Evolutionary conservation across 2,888 invertebrate species (phyloP), one percentile per base, ranked within the genome.

Genomic region (Dendrolimus pini): DNA sequence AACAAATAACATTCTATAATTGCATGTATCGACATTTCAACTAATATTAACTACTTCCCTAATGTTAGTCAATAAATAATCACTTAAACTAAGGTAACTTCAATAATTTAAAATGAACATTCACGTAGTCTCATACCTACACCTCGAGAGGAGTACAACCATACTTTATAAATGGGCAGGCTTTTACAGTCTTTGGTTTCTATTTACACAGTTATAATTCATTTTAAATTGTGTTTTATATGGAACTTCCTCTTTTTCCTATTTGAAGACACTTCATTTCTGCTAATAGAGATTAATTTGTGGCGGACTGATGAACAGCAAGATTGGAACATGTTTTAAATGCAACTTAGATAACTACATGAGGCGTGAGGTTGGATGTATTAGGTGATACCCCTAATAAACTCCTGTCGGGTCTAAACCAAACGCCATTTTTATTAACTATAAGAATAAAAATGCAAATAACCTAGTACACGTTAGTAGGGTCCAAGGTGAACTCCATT

Each of bases 11-110:
- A 30, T 30, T 30, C 30, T 30, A 30, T 47, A 55, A 57, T 12
- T 56, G 59, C 54, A 58, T 53, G 54, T 53, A 41, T 53, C 58
- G 54, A 58, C 13, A 53, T 61, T 58, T 57, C 30, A 59, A 59
- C 59, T 56, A 54, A 54, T 9, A 57, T 53, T 18, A 52, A 56
- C 71, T 77, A 79, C 76, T 78, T 77, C 78, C 67, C 72, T 78
- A 76, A 69, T 74, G 82, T 83, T 83, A 88, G 80, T 83, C 69
- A 89, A 89, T 89, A 89, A 89, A 89, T 87, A 86, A 84, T 85
- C 67, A 71, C 87, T 87, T 85, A 87, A 67, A 60, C 78, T 83
- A 89, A 81, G 89, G 89, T 89, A 89, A 89, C 88, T 89, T 86
- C 75, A 83, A 89, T 88, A 88, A 87, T 85, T 85, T 85, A 88